These are phyloP conservation scores for Saccostrea glomerata DNA, from an alignment of 1,140 invertebrate species.

Conservation along the genomic window DNA sequence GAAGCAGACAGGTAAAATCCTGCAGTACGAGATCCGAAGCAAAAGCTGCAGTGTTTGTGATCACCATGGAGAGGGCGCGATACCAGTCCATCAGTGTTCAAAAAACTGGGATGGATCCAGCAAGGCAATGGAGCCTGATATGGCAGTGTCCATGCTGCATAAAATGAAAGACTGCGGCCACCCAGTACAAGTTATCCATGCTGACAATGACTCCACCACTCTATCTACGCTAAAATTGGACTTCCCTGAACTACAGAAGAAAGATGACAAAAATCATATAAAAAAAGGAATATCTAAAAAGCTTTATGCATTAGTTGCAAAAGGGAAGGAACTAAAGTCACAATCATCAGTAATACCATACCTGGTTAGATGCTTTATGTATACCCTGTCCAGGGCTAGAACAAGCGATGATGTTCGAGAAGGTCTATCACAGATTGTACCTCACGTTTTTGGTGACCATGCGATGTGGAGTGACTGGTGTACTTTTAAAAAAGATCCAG, in stretches of 20 bases:
- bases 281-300: not conserved
- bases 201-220: slow-evolving; percentile 45
- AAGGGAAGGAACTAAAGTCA: too few species aligned
- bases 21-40: not conserved
- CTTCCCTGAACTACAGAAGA: slow-evolving; percentile 37
- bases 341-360: not conserved
- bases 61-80: not conserved
- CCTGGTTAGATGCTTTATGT: not conserved
- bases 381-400: not conserved
- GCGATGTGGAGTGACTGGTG: not conserved
- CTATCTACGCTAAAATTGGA: slow-evolving; percentile 18
- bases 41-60: slow-evolving; percentile 16
- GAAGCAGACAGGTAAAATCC: not conserved
- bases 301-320: not conserved
- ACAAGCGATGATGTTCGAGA: not conserved
- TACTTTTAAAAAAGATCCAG: not conserved
- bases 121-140: slow-evolving; percentile 44
- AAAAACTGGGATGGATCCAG: slow-evolving; percentile 44
- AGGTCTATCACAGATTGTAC: not conserved
- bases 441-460: not conserved
- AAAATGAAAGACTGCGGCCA: slow-evolving; percentile 20
- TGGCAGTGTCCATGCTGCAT: slow-evolving; percentile 35
- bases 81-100: slow-evolving; percentile 16
- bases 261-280: slow-evolving; percentile 43
- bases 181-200: slow-evolving; percentile 15